These are phyloP conservation scores for Hylia prasina DNA, from an alignment of 2,113 vertebrate species.

Conservation along the genomic window DNA sequence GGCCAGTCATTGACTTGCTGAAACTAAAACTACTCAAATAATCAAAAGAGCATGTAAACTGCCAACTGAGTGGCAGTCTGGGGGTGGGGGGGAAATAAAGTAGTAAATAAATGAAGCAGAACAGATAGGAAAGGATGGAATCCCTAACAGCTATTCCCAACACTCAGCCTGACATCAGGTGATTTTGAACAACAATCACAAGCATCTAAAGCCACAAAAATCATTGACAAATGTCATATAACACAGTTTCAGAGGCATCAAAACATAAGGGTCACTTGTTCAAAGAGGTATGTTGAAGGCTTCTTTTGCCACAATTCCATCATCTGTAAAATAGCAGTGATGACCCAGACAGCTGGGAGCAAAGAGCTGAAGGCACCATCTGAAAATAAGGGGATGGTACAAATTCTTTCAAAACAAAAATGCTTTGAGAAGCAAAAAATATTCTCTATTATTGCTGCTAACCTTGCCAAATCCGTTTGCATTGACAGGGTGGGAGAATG, in stretches of 20 bases:
- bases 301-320: background rate
- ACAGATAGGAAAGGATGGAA: background rate
- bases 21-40: background rate
- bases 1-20: background rate
- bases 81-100: too few relatives aligned
- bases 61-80: background rate
- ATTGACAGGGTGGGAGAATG: conserved; percentile 95
- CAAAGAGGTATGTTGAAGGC: background rate
- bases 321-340: background rate
- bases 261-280: background rate
- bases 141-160: background rate
- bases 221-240: background rate
- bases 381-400: background rate
- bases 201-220: background rate
- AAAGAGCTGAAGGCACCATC: background rate
- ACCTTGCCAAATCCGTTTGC: conserved; percentile 34
- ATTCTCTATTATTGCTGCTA: background rate
- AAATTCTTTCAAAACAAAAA: background rate
- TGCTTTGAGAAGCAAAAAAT: background rate
- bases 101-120: background rate
- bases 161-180: background rate
- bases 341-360: background rate
- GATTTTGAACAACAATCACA: background rate
- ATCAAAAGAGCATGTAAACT: background rate
- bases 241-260: background rate